Evolutionary conservation across 2,797 vertebrate genomes (phyloP).

Genomic region (Leptodactylus fallax): DNA sequence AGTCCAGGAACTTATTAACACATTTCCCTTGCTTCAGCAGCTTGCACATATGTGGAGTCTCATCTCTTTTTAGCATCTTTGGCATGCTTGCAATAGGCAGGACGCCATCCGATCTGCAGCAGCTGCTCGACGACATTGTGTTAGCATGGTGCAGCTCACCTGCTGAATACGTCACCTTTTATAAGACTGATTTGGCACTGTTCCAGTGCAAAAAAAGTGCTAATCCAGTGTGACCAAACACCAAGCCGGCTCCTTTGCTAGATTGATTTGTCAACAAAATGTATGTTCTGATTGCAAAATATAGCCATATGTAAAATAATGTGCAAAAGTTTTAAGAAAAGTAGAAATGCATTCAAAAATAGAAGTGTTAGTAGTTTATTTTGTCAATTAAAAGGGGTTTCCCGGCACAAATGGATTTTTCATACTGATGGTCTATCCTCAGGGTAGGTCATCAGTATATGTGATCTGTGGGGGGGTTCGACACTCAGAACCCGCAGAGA

Average conservation of each 20-base stretch:
- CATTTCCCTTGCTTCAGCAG: neutral
- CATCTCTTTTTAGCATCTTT: neutral
- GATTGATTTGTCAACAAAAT: neutral
- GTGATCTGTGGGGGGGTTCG: no score
- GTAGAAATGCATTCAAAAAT: no score
- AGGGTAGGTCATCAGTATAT: no score
- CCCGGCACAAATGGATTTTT: no score
- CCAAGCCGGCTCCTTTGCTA: neutral
- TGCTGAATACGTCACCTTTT: neutral
- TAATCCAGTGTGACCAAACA: neutral
- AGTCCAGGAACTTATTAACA: neutral
- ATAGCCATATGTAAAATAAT: no score
- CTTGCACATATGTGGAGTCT: neutral
- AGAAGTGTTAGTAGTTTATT: no score
- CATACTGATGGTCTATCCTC: no score
- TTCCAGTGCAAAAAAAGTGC: neutral
- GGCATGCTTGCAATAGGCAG: neutral
- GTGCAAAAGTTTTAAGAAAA: no score
- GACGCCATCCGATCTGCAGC: neutral
- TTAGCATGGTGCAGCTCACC: neutral
- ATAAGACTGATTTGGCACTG: neutral
- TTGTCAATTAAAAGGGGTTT: no score
- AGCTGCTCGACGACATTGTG: conserved; percentile 9
- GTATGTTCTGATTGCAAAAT: neutral
- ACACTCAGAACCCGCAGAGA: no score